Conservation (phyloP, 2,113 vertebrate genomes). For the Entomyzon cyanotis region DNA sequence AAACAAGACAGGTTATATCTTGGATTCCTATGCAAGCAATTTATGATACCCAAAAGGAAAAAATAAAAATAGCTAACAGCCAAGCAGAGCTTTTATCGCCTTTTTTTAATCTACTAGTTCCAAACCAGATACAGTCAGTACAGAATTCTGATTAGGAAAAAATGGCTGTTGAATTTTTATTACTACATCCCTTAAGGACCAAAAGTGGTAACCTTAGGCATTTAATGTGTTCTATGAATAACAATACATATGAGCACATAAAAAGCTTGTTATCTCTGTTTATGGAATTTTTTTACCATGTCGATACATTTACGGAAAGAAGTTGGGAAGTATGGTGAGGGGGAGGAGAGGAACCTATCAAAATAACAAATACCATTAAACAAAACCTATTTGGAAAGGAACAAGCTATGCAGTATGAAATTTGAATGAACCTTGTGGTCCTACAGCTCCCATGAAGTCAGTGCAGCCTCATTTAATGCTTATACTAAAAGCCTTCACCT, state of each 20-base stretch:
- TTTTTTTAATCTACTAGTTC: constrained; percentile 36
- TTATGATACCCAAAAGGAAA: constrained; percentile 11
- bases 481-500: not conserved
- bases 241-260: constrained; percentile 13
- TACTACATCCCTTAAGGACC: constrained; percentile 19
- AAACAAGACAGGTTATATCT: not conserved
- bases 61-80: not conserved
- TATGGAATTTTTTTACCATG: constrained; percentile 16
- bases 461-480: not conserved
- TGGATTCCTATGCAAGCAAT: not conserved
- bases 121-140: not conserved
- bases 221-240: constrained; percentile 48
- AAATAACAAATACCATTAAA: constrained; percentile 29
- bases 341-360: not conserved
- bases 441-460: not conserved
- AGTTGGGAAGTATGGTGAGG: not conserved
- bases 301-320: not conserved
- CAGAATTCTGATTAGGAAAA: constrained; percentile 52
- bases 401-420: not conserved
- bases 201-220: constrained; percentile 11
- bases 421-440: not conserved
- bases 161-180: constrained; percentile 48
- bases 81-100: constrained; percentile 3
- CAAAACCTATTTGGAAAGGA: constrained; percentile 16
- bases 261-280: constrained; percentile 52